Conservation (phyloP, 2,888 invertebrate genomes). For the Rotaria magnacalcarata region DNA sequence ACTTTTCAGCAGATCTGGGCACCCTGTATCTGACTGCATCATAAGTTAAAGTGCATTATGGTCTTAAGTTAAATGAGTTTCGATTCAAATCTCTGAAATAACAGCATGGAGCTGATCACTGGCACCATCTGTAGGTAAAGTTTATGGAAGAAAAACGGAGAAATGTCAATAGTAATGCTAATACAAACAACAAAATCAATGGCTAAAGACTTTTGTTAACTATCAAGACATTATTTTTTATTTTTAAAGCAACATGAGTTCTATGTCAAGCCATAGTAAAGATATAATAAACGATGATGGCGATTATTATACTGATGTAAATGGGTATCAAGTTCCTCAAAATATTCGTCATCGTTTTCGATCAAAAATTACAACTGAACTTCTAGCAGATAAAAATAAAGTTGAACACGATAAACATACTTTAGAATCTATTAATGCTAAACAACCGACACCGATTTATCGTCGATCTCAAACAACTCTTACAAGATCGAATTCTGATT, state of each 20-base stretch:
- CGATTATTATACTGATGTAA: neutral
- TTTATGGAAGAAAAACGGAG: neutral
- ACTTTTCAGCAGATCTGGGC: too few relatives aligned
- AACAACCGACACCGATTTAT: neutral
- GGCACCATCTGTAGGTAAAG: neutral
- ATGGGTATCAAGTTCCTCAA: neutral
- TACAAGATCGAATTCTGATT: neutral
- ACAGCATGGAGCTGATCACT: neutral
- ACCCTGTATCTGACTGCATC: too few relatives aligned
- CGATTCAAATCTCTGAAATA: too few relatives aligned
- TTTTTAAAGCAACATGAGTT: neutral
- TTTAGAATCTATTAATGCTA: neutral
- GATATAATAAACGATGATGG: neutral
- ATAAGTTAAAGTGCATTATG: too few relatives aligned
- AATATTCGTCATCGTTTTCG: constrained; percentile 36
- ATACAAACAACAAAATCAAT: neutral
- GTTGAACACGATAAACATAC: neutral
- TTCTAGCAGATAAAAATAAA: neutral
- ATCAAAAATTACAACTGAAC: neutral
- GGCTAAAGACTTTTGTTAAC: neutral
- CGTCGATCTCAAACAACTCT: neutral
- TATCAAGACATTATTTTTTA: neutral
- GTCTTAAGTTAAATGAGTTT: too few relatives aligned
- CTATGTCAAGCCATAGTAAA: neutral
- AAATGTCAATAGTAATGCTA: neutral